These are phyloP conservation scores for Aptenodytes patagonicus DNA, from an alignment of 2,113 vertebrate genomes.

Conservation along the genomic window DNA sequence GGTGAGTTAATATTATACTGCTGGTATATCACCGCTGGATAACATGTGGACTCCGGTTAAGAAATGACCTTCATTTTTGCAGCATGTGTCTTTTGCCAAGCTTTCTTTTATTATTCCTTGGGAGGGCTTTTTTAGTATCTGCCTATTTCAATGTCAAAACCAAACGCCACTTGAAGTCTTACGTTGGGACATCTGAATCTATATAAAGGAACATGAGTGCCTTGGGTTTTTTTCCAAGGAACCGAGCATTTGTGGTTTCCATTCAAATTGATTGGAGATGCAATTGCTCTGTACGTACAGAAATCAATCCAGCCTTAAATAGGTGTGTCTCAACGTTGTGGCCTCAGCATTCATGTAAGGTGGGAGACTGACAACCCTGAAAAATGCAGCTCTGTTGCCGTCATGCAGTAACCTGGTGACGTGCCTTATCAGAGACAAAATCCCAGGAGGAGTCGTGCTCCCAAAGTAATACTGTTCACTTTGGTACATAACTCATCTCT, in stretches of 20 bases:
- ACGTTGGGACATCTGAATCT: not conserved
- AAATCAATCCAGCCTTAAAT: not conserved
- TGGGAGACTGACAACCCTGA: not conserved
- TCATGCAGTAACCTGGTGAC: fast-evolving
- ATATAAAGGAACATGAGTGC: not conserved
- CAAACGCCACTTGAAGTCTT: not conserved
- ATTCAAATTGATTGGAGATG: not conserved
- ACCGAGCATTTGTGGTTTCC: not conserved
- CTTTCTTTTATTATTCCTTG: not conserved
- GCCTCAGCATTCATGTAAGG: not conserved
- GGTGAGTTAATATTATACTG: slow-evolving; percentile 40
- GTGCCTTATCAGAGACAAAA: not conserved
- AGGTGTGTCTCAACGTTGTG: not conserved
- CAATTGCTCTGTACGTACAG: not conserved
- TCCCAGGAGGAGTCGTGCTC: not conserved
- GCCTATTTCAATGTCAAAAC: not conserved
- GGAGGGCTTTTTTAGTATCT: not conserved
- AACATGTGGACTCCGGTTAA: not conserved
- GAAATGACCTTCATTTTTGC: not conserved
- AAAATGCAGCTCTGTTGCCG: not conserved
- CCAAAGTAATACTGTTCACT: not conserved
- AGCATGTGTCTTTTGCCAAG: not conserved
- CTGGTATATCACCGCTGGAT: not conserved
- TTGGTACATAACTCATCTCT: not conserved
- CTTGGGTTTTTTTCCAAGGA: not conserved